Evolutionary conservation across 2,113 vertebrate species (phyloP), one percentile per base, ranked within the genome.

Genomic region (Ranitomeya variabilis): DNA sequence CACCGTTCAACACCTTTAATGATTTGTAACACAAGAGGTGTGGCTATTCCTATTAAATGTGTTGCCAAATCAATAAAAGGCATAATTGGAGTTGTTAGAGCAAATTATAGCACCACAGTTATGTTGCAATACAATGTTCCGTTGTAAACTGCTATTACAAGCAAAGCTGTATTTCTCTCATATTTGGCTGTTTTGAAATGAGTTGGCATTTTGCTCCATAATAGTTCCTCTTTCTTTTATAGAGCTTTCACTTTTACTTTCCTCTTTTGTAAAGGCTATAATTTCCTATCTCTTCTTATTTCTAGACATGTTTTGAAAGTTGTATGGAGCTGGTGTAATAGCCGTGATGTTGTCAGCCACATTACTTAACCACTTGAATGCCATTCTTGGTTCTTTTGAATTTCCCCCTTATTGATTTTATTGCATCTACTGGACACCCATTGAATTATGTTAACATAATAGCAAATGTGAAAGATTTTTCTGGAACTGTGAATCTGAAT

Each of bases 11-110:
- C 97, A 97, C 96, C 97, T 97, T 97, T 96, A 99, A 99, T 97
- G 96, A 96, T 96, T 96, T 95, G 95, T 97, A 98, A 98, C 96
- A 96, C 95, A 95, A 97, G 97, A 97, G 98, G 97, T 95, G 98
- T 97, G 97, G 96, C 96, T 95, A 95, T 95, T 96, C 96, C 96
- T 97, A 98, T 99, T 98, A 99, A 99, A 99, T 95, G 96, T 97
- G 97, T 96, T 96, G 96, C 96, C 95, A 97, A 98, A 99, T 99
- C 97, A 98, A 99, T 99, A 98, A 96, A 96, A 97, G 96, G 95
- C 95, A 98, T 98, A 99, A 99, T 99, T 98, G 96, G 97, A 98
- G 97, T 97, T 98, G 97, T 99, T 98, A 99, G 97, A 98, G 96
- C 95, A 98, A 98, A 99, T 99, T 99, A 98, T 97, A 98, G 98